Evolutionary conservation across 2,113 vertebrate genomes (phyloP).

Genomic region (Psettodes erumei): DNA sequence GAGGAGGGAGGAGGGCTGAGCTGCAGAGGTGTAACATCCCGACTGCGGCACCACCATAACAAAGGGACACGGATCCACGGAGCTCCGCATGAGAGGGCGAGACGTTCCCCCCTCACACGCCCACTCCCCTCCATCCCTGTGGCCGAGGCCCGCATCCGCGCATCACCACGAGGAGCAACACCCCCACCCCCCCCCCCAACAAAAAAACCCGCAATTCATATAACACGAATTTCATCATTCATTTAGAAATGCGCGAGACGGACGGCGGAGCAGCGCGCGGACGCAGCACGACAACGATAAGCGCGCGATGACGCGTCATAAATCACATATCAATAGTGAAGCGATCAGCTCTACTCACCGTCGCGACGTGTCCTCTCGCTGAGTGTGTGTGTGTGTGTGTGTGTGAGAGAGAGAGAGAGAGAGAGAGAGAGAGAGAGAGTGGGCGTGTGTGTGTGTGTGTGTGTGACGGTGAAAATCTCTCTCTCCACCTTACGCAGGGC

Average conservation of each 20-base stretch:
- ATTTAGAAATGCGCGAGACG: not conserved
- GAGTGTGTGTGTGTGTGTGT: slow-evolving; percentile 6
- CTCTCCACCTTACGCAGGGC: slow-evolving; percentile 65
- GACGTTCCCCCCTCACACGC: slow-evolving; percentile 53
- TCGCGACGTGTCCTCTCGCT: slow-evolving; percentile 32
- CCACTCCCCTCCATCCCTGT: slow-evolving; percentile 48
- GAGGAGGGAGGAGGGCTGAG: too few species aligned
- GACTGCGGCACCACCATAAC: slow-evolving; percentile 80
- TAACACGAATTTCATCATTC: slow-evolving; percentile 35
- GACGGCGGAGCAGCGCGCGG: slow-evolving; percentile 47
- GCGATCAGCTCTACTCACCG: slow-evolving; percentile 58
- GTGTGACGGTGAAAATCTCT: slow-evolving; percentile 62
- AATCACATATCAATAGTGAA: not conserved
- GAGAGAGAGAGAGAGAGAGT: too few species aligned
- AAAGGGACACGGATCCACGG: slow-evolving; percentile 73
- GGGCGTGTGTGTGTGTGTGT: slow-evolving; percentile 1
- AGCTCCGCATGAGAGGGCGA: slow-evolving; percentile 57
- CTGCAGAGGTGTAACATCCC: slow-evolving; percentile 64
- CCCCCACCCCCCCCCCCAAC: too few species aligned
- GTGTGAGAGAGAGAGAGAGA: too few species aligned
- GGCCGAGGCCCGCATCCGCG: slow-evolving; percentile 19
- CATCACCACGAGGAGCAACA: too few species aligned
- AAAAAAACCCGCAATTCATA: slow-evolving; percentile 6
- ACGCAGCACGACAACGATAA: not conserved
- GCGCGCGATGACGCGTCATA: slow-evolving; percentile 31